Evolutionary conservation across 1,140 invertebrate genomes (phyloP).

Genomic region (Riptortus pedestris): DNA sequence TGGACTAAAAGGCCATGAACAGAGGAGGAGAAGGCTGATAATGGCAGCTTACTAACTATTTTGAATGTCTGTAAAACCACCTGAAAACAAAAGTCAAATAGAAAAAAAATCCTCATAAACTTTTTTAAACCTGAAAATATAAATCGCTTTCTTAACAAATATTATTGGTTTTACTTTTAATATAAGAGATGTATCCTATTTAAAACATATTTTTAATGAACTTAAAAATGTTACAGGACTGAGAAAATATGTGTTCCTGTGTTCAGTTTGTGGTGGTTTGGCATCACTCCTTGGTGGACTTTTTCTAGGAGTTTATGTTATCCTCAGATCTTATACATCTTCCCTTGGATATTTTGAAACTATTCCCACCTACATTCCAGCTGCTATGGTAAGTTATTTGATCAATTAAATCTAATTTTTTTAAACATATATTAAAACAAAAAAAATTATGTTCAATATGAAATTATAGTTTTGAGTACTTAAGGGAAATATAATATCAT

Average conservation of each 20-base stretch:
- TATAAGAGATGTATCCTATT: no score
- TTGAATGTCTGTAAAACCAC: no score
- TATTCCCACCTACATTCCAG: conserved; percentile 71
- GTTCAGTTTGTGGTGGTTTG: conserved; percentile 58
- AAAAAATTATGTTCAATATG: no score
- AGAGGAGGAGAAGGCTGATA: no score
- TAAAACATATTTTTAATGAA: neutral
- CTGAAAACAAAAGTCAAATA: no score
- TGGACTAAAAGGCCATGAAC: no score
- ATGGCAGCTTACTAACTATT: no score
- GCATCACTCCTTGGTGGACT: conserved; percentile 59
- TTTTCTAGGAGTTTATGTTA: conserved; percentile 63
- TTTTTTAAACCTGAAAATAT: no score
- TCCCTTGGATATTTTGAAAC: conserved; percentile 72
- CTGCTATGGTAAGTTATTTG: conserved; percentile 52
- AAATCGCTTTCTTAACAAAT: no score
- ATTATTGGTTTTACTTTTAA: no score
- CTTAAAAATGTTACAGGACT: conserved; percentile 24
- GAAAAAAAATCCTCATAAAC: no score
- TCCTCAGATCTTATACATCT: conserved; percentile 64
- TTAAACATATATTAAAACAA: neutral
- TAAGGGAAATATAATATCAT: neutral
- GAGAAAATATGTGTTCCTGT: conserved; percentile 64
- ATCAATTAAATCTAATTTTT: neutral
- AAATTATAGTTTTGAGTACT: no score